Evolutionary conservation across 2,797 vertebrate genomes (phyloP), one percentile per base, ranked within the genome.

Genomic region (Craterocephalus amniculus): DNA sequence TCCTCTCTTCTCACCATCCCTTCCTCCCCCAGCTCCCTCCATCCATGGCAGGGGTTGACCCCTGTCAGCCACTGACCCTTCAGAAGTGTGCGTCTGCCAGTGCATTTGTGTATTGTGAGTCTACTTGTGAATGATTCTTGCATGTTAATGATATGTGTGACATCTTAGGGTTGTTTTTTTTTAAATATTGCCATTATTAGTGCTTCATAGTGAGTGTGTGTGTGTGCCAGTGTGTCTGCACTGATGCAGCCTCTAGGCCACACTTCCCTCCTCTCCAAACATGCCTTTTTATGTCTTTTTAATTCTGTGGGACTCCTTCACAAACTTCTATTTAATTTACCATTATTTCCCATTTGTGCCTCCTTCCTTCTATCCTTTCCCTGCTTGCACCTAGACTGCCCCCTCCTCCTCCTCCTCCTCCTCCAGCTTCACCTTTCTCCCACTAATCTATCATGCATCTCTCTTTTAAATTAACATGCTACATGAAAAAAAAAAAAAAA

Each of bases 391-490:
- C 32, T 56, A 63, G 51, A 12, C 59, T 43, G 66, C 12, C n/a
- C 24, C 38, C 56, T 36, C 55, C 36, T 4, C 36, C 12, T 20
- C 4, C 29, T 5, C 29, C 29, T 31, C 29, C 29, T 31, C 29
- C 29, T 31, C 36, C 71, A 52, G 75, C 80, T 75, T 83, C 72
- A 83, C 84, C 75, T 76, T 76, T 86, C 79, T 80, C 77, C 67
- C 55, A 55, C 87, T 91, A 91, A 92, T 91, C 89, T 90, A 86
- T 78, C 82, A 79, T 76, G 27, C 87, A 91, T 92, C 90, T 90
- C 83, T 75, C 83, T 92, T 85, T 91, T 92, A 92, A 94, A 92
- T 91, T 85, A 90, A 87, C 88, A 88, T 88, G 88, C 92, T 91
- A 92, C 83, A 82, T 86, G 85, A 85, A 89, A 84, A 81, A 85